phyloP scores from a whole-genome alignment of 2,797 vertebrate species.

The Aldrovandia affinis region DNA sequence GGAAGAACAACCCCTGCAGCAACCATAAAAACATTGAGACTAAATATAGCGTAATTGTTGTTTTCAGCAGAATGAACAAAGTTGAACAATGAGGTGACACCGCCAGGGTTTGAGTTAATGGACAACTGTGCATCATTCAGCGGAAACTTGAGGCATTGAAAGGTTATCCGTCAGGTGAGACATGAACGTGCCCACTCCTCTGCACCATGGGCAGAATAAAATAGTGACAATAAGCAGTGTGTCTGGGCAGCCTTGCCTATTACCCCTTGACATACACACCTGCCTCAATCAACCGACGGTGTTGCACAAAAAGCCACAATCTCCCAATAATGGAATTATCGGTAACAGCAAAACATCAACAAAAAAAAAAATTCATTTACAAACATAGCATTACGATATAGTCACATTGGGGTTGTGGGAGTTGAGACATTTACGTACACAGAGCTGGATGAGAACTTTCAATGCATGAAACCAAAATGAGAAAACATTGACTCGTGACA shows the following conservation, averaged over 20 bases:
- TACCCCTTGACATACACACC: not conserved
- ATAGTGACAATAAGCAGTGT: not conserved
- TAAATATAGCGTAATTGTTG: not conserved
- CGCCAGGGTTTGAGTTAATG: not conserved
- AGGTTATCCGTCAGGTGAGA: not conserved
- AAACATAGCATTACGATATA: too few relatives aligned
- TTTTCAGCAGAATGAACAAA: not conserved
- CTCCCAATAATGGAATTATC: too few relatives aligned
- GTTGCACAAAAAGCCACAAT: not conserved
- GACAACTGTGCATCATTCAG: not conserved
- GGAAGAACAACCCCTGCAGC: not conserved
- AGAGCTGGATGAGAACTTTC: too few relatives aligned
- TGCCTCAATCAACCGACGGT: not conserved
- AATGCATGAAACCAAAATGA: too few relatives aligned
- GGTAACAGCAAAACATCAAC: not conserved
- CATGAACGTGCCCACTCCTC: not conserved
- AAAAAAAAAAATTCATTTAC: not conserved
- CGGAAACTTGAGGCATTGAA: not conserved
- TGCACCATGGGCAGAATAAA: not conserved
- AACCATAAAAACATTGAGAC: not conserved
- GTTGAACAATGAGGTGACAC: not conserved
- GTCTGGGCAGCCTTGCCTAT: not conserved
- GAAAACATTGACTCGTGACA: too few relatives aligned
- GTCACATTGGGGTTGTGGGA: too few relatives aligned
- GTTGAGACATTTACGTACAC: too few relatives aligned